Base-by-base conservation (phyloP, 2,797 vertebrate genomes). In the Sebastes cheni region DNA sequence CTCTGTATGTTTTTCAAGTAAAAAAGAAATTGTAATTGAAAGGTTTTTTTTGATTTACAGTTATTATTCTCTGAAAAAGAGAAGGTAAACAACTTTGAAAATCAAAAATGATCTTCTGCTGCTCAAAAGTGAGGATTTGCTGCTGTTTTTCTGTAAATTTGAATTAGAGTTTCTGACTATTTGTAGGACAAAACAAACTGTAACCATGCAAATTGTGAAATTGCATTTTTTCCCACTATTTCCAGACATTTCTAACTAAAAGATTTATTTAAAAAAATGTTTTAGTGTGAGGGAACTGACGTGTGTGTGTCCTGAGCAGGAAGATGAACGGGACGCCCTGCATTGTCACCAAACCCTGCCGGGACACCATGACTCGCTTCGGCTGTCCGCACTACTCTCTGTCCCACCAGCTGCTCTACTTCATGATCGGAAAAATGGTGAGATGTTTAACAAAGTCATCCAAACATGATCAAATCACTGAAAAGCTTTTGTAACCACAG, bases 331-430 rank as follows among this genome's bases (percentile, higher is more conserved):
- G 94, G 66, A 95, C 93, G 11, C 93, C 97, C 7, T 97, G 97
- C 79, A 88, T 92, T 30, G 93, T 96, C 74, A 96, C 96, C 1
- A 94, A 93, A 66, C 90, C 92, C 71, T 98, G 97, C 68, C 86
- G 91, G 29, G 94, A 93, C 70, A 91, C 95, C 32, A 97, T 97
- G 97, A 97, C 96, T 0, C 93, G 72, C 2, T 93, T 95, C 0
- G 95, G 95, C 16, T 97, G 96, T 85, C 94, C 91, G 0, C 91
- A 94, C 85, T 98, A 98, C 75, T 95, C 92, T 1, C 91, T 98
- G 54, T 98, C 97, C 54, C 97, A 98, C 87, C 97, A 98, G 90
- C 94, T 97, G 74, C 95, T 98, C 62, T 97, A 97, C 93, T 97
- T 97, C 91, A 95, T 97, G 91, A 93, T 95, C 3, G 97, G 96